Percentiles rank a stretch among this genome's conserved stretches.
Conservation (phyloP, 2,888 invertebrate species). For the Aromia moschata region DNA sequence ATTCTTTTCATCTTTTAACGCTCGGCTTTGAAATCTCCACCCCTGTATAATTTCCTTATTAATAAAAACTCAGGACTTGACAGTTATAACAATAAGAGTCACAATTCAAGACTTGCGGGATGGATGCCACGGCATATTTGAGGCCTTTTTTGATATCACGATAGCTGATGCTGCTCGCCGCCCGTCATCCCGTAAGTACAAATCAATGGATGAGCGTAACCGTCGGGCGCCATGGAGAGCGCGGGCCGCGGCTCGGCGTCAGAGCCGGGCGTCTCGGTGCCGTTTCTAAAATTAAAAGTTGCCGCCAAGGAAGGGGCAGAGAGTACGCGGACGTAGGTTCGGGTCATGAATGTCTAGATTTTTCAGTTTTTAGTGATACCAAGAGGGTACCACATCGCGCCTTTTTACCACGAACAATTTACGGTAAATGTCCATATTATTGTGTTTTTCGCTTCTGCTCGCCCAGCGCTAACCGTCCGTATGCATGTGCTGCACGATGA, state of each 20-base stretch:
- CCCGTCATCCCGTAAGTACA: neutral
- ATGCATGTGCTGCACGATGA: conserved; percentile 25
- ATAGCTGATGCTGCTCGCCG: no score
- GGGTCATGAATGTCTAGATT: conserved; percentile 54
- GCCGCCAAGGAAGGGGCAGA: conserved; percentile 59
- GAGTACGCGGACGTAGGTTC: conserved; percentile 51
- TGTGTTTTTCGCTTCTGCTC: conserved; percentile 23
- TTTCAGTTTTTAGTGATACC: conserved; percentile 60
- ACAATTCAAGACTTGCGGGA: no score
- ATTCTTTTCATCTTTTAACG: no score
- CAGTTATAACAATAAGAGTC: no score
- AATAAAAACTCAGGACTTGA: no score
- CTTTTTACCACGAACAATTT: conserved; percentile 38
- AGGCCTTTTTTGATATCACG: no score
- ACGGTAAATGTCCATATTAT: conserved; percentile 46
- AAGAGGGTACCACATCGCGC: conserved; percentile 49
- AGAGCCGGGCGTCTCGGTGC: conserved; percentile 66
- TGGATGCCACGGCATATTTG: no score
- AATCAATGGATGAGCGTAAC: conserved; percentile 10
- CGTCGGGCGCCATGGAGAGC: conserved; percentile 1
- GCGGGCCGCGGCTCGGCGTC: conserved; percentile 45
- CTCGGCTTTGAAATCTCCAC: no score
- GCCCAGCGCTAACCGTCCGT: conserved; percentile 8
- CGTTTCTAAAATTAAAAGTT: conserved; percentile 71
- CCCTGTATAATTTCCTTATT: no score